A percentile compares a stretch with the other conserved stretches of the same genome.
Evolutionary conservation across 2,797 vertebrate species (phyloP).

Genomic region (Diglossa cyanea): DNA sequence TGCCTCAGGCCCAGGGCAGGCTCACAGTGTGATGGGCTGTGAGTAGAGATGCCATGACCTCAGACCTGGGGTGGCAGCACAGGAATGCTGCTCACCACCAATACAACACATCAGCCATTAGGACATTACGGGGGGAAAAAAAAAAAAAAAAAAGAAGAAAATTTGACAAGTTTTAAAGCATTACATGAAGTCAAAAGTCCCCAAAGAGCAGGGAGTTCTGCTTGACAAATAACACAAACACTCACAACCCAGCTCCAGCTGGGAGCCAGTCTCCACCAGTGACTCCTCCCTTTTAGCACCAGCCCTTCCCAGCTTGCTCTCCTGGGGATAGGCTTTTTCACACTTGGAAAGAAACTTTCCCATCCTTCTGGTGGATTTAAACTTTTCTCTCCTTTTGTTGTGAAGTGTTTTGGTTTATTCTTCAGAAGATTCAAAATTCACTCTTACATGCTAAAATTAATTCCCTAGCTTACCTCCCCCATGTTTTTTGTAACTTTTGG

Average conservation of each 20-base stretch:
- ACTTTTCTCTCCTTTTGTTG: neutral
- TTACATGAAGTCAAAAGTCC: neutral
- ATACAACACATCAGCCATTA: neutral
- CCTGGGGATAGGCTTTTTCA: neutral
- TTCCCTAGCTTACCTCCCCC: neutral
- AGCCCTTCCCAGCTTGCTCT: neutral
- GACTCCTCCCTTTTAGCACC: neutral
- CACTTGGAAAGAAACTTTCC: neutral
- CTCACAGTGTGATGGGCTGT: neutral
- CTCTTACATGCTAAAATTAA: neutral
- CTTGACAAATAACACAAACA: neutral
- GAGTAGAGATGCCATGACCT: neutral
- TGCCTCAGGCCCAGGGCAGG: neutral
- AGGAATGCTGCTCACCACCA: neutral
- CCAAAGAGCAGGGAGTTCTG: neutral
- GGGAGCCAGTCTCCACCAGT: neutral
- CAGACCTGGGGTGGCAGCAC: neutral
- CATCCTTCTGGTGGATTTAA: neutral
- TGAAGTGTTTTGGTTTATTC: neutral
- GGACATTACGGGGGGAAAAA: fast-evolving
- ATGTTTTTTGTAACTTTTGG: neutral
- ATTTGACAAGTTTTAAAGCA: neutral
- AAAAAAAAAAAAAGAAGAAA: neutral
- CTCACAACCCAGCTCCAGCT: neutral
- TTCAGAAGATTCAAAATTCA: neutral